Evolutionary conservation across 2,888 invertebrate genomes (phyloP).

Genomic region (Tinea semifulvella): DNA sequence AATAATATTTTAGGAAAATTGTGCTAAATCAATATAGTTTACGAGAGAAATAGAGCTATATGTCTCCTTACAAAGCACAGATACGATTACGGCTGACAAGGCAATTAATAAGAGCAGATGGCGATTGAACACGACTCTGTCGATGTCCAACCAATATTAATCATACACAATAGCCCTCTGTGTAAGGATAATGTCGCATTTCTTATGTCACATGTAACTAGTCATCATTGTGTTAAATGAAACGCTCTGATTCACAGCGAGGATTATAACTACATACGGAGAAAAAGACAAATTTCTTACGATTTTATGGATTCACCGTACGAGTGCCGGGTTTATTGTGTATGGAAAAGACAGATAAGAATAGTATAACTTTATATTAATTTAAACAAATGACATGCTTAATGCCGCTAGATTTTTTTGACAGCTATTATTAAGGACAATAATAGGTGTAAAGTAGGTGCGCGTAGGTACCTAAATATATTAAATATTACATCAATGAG

Average conservation of each 20-base stretch:
- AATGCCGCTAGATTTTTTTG: no score
- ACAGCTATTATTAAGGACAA: no score
- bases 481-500: no score
- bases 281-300: neutral
- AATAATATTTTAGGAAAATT: no score
- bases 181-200: slow-evolving; percentile 12
- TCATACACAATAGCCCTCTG: slow-evolving; percentile 33
- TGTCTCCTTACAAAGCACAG: slow-evolving; percentile 17
- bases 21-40: neutral
- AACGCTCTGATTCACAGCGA: slow-evolving; percentile 8
- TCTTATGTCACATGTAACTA: slow-evolving; percentile 2
- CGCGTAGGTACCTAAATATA: no score
- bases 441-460: no score
- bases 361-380: no score
- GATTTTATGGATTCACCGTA: no score
- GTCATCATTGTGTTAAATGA: slow-evolving; percentile 7
- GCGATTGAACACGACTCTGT: slow-evolving; percentile 63
- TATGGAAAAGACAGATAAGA: no score
- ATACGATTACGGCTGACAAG: slow-evolving; percentile 58
- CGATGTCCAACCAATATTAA: slow-evolving; percentile 54
- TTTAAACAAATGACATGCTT: no score
- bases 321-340: no score
- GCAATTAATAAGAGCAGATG: slow-evolving; percentile 65
- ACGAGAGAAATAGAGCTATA: slow-evolving; percentile 27
- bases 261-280: no score